A percentile compares a stretch with the other conserved stretches of the same genome.
Conservation (phyloP, 1,140 invertebrate genomes). For the Solen grandis region DNA sequence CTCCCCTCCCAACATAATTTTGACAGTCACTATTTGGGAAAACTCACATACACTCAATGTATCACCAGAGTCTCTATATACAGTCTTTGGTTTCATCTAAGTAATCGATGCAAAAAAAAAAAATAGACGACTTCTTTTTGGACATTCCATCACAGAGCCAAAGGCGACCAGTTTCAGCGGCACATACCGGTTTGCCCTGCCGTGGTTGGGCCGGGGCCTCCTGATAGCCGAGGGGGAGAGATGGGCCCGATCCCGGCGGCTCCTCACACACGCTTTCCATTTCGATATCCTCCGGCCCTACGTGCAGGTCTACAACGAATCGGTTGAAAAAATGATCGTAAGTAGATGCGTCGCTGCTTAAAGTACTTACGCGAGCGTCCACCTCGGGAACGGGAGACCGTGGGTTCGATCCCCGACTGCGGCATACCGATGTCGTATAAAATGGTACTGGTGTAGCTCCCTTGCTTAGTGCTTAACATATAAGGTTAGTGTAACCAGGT, state of each 20-base stretch:
- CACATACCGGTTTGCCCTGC: conserved; percentile 60
- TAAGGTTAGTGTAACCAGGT: too few species aligned
- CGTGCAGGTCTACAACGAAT: conserved; percentile 87
- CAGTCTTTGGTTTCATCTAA: background rate
- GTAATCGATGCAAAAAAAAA: too few species aligned
- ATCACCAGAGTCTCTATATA: background rate
- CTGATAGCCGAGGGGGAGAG: conserved; percentile 83
- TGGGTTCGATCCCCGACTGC: too few species aligned
- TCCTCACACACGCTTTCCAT: conserved; percentile 95
- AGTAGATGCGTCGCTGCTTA: too few species aligned
- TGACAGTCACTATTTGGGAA: background rate
- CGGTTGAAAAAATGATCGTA: conserved; percentile 63
- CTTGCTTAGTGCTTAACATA: too few species aligned
- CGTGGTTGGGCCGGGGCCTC: conserved; percentile 75
- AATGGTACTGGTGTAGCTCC: too few species aligned
- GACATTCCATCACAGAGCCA: conserved; percentile 57
- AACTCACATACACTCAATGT: background rate
- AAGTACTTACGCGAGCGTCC: too few species aligned
- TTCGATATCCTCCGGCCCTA: conserved; percentile 93
- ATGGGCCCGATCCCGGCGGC: conserved; percentile 90
- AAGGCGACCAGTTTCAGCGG: conserved; percentile 67
- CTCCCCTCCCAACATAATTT: too few species aligned
- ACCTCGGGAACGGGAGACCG: too few species aligned
- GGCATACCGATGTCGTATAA: too few species aligned
- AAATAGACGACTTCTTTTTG: background rate